Evolutionary conservation across 30 jellyfish, hydroid and myxozoan genomes (phyloP).

Genomic region (Turritopsis rubra): DNA sequence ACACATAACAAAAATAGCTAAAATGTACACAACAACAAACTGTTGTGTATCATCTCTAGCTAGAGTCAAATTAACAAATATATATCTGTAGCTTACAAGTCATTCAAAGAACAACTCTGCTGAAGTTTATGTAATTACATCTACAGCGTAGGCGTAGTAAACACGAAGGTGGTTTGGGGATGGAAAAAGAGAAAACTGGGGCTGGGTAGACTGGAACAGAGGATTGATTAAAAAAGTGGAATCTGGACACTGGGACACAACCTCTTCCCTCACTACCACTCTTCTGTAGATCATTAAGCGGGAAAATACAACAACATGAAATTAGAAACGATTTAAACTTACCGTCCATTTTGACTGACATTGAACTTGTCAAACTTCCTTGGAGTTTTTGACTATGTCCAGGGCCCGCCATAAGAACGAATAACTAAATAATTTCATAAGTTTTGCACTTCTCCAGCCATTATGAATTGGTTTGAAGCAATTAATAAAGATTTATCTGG

Average conservation of each 20-base stretch:
- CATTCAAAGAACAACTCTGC: background rate
- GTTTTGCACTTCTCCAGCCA: background rate
- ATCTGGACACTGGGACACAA: constrained; percentile 52
- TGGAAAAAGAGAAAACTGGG: constrained; percentile 3
- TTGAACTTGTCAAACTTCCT: constrained; percentile 2
- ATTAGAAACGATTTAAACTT: background rate
- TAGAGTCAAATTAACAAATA: background rate
- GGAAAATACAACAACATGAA: background rate
- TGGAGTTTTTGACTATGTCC: constrained; percentile 7
- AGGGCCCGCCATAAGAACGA: constrained; percentile 2
- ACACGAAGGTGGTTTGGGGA: background rate
- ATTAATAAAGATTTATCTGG: background rate
- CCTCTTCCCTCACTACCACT: constrained; percentile 44
- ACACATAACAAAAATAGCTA: too few relatives aligned
- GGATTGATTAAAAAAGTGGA: constrained; percentile 1
- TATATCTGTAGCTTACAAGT: too few relatives aligned
- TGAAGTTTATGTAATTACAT: background rate
- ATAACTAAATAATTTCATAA: background rate
- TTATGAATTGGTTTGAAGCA: background rate
- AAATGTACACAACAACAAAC: too few relatives aligned
- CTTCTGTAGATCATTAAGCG: constrained; percentile 15
- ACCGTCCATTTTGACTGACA: constrained; percentile 35
- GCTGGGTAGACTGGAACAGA: constrained; percentile 40
- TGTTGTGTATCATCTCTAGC: too few relatives aligned
- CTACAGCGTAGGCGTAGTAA: background rate